phyloP scores from a whole-genome alignment of 53 echinoderm and acorn worm species.

The Astropecten irregularis region DNA sequence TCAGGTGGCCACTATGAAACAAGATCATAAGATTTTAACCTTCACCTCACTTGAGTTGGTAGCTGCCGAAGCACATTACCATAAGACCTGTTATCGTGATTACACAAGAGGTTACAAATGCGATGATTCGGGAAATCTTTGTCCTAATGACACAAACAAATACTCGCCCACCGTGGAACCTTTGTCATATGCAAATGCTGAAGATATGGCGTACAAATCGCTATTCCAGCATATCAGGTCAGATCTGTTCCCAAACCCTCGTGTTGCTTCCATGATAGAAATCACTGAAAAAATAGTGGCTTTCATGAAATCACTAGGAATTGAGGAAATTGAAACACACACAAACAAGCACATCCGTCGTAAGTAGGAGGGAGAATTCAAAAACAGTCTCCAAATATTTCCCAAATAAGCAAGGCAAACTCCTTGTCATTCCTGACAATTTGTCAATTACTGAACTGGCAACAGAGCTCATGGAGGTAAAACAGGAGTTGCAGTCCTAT shows the following conservation, averaged over 20 bases:
- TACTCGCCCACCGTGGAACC: not conserved
- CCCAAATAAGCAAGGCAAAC: conserved; percentile 35
- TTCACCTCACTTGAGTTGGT: conserved; percentile 30
- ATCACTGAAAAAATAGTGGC: conserved; percentile 20
- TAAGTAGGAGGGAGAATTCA: conserved; percentile 44
- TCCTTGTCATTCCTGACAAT: conserved; percentile 47
- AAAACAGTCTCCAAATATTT: conserved; percentile 18
- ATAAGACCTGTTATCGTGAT: conserved; percentile 38
- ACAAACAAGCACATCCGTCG: conserved; percentile 56
- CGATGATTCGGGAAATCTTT: not conserved
- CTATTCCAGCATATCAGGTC: conserved; percentile 35
- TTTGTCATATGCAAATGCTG: conserved; percentile 14
- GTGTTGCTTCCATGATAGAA: conserved; percentile 28
- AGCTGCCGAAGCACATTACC: conserved; percentile 61
- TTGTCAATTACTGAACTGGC: conserved; percentile 37
- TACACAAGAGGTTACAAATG: conserved; percentile 39
- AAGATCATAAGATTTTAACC: conserved; percentile 55
- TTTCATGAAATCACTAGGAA: conserved; percentile 11
- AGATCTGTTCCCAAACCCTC: conserved; percentile 18
- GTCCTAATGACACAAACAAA: not conserved
- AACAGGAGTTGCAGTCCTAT: conserved; percentile 14
- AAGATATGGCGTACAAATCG: conserved; percentile 12
- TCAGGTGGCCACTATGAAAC: conserved; percentile 29
- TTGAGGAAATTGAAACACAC: not conserved
- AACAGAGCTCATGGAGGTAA: not conserved